phyloP scores from a whole-genome alignment of 2,797 vertebrate genomes.

The Sebastes hubbsi region DNA sequence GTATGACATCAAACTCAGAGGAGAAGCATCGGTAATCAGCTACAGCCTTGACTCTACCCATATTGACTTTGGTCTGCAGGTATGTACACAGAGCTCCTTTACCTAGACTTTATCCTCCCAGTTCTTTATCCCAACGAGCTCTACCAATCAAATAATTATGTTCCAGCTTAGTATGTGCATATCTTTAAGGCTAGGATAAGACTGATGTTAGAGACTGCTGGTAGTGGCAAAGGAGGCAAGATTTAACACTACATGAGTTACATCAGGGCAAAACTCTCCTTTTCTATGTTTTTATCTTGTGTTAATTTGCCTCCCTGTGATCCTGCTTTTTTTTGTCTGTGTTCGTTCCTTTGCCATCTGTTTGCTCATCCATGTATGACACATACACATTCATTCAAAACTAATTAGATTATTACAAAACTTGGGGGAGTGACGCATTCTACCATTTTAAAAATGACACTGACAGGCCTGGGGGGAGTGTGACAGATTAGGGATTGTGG shows the following conservation, averaged over 20 bases:
- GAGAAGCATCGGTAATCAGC: constrained; percentile 85
- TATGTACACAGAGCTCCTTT: constrained; percentile 52
- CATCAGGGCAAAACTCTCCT: background rate
- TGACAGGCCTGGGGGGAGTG: background rate
- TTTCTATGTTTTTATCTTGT: background rate
- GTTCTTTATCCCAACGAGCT: background rate
- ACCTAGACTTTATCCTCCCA: background rate
- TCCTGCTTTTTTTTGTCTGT: constrained; percentile 14
- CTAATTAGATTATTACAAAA: constrained; percentile 12
- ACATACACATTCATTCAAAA: constrained; percentile 1
- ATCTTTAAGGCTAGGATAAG: background rate
- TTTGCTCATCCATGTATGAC: constrained; percentile 28
- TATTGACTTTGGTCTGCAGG: constrained; percentile 87
- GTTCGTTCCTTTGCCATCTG: constrained; percentile 12
- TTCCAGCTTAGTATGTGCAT: background rate
- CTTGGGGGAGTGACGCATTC: background rate
- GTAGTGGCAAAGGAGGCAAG: background rate
- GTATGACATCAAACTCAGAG: constrained; percentile 83
- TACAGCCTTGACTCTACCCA: constrained; percentile 80
- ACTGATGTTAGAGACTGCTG: background rate
- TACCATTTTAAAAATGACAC: background rate
- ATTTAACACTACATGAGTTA: background rate
- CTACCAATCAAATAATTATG: background rate
- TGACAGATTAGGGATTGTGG: background rate
- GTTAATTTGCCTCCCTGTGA: background rate